These are phyloP conservation scores for Noctua pronuba DNA, from an alignment of 2,888 invertebrate species.

Conservation along the genomic window DNA sequence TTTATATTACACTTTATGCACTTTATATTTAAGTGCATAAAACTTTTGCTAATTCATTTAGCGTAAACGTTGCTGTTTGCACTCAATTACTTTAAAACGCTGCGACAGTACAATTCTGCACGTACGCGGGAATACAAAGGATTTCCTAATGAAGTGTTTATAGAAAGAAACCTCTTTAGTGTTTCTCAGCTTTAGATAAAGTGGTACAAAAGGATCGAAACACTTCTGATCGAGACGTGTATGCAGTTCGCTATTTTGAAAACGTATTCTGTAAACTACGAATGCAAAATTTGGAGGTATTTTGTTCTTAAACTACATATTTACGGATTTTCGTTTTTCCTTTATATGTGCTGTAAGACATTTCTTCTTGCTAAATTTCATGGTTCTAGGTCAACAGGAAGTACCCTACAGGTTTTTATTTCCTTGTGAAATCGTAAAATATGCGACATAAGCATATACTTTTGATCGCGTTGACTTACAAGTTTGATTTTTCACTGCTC, in stretches of 20 bases:
- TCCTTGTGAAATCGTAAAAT: no score
- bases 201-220: conserved; percentile 7
- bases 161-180: conserved; percentile 26
- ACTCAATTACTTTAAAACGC: conserved; percentile 75
- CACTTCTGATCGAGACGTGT: background rate
- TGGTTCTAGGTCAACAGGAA: no score
- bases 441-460: no score
- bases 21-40: conserved; percentile 6
- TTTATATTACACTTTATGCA: conserved; percentile 63
- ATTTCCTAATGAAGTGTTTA: conserved; percentile 38
- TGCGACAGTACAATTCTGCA: conserved; percentile 48
- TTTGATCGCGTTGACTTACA: no score
- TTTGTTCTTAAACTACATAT: no score
- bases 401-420: no score
- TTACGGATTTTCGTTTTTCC: no score
- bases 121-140: conserved; percentile 46
- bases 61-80: conserved; percentile 69
- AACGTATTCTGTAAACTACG: background rate
- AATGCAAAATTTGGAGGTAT: no score
- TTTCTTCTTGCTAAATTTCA: no score
- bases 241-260: conserved; percentile 5
- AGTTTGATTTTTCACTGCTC: no score
- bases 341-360: no score
- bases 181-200: conserved; percentile 22
- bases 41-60: conserved; percentile 77